phyloP scores from a whole-genome alignment of 1,140 invertebrate genomes.

The Idris sp. region DNA sequence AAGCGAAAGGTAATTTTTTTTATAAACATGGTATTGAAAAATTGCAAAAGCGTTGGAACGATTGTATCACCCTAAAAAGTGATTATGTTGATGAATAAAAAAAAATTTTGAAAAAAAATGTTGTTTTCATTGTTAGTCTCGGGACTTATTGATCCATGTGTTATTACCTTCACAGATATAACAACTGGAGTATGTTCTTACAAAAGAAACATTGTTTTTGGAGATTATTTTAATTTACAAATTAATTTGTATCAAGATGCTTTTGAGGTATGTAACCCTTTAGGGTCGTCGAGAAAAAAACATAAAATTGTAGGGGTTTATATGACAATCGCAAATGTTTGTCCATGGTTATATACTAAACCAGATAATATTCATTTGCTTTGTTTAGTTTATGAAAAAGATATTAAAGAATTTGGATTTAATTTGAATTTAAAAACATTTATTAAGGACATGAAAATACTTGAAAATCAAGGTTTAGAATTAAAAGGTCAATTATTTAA shows the following conservation, averaged over 20 bases:
- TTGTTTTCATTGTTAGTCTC: too few species aligned
- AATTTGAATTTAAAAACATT: conserved; percentile 22
- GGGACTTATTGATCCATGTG: too few species aligned
- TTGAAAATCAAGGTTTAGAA: conserved; percentile 17
- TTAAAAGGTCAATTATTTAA: conserved; percentile 24
- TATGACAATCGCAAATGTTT: conserved; percentile 38
- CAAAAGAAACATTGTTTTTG: conserved; percentile 11
- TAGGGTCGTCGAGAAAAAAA: conserved; percentile 25
- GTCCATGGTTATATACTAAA: conserved; percentile 28
- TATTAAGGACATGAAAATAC: conserved; percentile 27
- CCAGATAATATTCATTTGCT: conserved; percentile 24
- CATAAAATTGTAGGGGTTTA: conserved; percentile 41
- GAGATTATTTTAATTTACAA: conserved; percentile 20
- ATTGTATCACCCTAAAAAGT: too few species aligned
- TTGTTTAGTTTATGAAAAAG: conserved; percentile 20
- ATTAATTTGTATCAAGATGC: conserved; percentile 43
- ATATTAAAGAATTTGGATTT: conserved; percentile 24
- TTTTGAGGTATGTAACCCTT: conserved; percentile 48
- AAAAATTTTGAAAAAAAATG: too few species aligned
- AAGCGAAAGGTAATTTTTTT: too few species aligned
- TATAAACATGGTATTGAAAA: too few species aligned
- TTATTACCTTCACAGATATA: too few species aligned
- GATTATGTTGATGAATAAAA: too few species aligned
- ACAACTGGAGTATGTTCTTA: conserved; percentile 9
- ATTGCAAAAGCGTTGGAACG: too few species aligned